Evolutionary conservation across 64 coral and sea anemone species (phyloP).

Genomic region (Pachyseris speciosa): DNA sequence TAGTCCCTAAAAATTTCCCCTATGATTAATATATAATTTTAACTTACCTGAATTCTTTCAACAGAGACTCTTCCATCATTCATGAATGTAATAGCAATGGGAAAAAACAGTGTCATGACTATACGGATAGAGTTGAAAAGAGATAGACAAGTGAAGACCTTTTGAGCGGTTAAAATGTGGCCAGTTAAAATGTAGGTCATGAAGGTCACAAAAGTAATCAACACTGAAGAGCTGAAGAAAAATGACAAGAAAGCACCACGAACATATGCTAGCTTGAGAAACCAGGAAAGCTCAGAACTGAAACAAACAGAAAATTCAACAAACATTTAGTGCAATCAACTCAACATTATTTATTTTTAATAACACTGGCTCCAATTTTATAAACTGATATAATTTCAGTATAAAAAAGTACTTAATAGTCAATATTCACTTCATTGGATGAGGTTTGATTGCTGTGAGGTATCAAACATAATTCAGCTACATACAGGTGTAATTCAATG

Average conservation of each 20-base stretch:
- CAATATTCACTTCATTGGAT: too few species aligned
- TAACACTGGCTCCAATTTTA: too few species aligned
- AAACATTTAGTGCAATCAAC: background rate
- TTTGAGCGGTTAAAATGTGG: constrained; percentile 78
- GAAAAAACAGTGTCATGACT: constrained; percentile 87
- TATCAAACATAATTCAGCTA: too few species aligned
- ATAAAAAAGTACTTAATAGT: too few species aligned
- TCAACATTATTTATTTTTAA: too few species aligned
- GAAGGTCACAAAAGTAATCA: constrained; percentile 86
- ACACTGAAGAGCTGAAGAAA: constrained; percentile 82
- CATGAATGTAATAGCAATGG: constrained; percentile 81
- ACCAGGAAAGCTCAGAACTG: constrained; percentile 81
- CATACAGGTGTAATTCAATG: too few species aligned
- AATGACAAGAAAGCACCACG: constrained; percentile 87
- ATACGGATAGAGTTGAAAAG: constrained; percentile 86
- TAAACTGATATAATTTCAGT: too few species aligned
- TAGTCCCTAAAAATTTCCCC: too few species aligned
- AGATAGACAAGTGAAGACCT: constrained; percentile 85
- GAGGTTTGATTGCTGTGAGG: too few species aligned
- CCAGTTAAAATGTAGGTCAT: constrained; percentile 82
- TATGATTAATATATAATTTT: too few species aligned
- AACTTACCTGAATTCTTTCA: constrained; percentile 81
- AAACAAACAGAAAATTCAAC: background rate
- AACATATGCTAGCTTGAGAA: constrained; percentile 62
- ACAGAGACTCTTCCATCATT: constrained; percentile 88